Evolutionary conservation across 2,113 vertebrate species (phyloP).

Genomic region (Zosterops pallidus): DNA sequence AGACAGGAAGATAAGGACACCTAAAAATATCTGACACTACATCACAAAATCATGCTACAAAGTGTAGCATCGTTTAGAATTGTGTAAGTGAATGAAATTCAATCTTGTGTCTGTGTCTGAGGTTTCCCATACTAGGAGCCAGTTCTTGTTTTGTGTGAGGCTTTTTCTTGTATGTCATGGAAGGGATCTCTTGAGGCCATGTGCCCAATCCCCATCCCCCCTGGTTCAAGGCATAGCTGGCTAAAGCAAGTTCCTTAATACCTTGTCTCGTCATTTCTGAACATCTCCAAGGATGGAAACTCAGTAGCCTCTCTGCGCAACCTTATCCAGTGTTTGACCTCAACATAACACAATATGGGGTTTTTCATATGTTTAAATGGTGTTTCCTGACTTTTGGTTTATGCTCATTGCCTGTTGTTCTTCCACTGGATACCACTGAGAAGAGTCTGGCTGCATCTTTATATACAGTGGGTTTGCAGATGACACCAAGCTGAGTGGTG

Average conservation of each 20-base stretch:
- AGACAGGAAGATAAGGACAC: neutral
- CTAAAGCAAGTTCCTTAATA: neutral
- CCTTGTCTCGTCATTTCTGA: neutral
- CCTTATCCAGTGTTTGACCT: neutral
- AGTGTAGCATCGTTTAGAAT: neutral
- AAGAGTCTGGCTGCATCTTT: neutral
- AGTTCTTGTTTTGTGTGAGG: neutral
- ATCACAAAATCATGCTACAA: neutral
- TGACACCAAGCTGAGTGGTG: neutral
- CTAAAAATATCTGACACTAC: neutral
- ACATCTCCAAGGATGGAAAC: neutral
- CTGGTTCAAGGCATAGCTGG: neutral
- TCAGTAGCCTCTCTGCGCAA: neutral
- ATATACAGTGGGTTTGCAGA: neutral
- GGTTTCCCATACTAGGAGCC: neutral
- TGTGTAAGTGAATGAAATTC: neutral
- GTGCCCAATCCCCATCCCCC: neutral
- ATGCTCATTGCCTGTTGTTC: neutral
- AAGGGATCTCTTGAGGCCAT: neutral
- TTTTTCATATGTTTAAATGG: neutral
- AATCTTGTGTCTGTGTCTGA: neutral
- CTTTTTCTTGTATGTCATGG: neutral
- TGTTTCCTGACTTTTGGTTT: neutral
- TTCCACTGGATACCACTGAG: neutral
- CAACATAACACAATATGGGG: fast-evolving